Evolutionary conservation across 2,113 vertebrate species (phyloP).

Genomic region (Numenius arquata): DNA sequence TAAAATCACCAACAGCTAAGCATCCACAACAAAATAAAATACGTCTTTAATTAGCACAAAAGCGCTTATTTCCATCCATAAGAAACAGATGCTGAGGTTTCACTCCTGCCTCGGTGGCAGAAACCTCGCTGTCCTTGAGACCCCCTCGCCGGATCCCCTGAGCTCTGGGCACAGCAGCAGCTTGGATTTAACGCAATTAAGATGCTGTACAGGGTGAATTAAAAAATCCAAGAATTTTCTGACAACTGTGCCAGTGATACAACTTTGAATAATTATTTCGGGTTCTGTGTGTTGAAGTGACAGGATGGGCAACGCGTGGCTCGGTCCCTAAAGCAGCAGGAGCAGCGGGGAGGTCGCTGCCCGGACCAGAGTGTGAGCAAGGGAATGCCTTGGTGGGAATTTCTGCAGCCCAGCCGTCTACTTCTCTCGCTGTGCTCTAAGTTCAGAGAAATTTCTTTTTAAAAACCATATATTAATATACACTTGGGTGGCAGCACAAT

Average conservation of each 20-base stretch:
- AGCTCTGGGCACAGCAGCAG: neutral
- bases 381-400: neutral
- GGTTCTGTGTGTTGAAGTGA: neutral
- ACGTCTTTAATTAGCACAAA: neutral
- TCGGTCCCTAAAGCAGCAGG: neutral
- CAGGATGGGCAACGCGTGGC: rapidly evolving
- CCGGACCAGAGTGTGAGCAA: neutral
- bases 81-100: neutral
- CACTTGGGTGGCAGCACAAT: neutral
- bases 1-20: neutral
- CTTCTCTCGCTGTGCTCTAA: neutral
- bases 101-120: neutral
- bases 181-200: neutral
- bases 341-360: neutral
- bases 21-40: neutral
- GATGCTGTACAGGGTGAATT: neutral
- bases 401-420: neutral
- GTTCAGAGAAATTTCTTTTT: neutral
- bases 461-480: neutral
- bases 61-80: neutral
- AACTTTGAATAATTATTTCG: neutral
- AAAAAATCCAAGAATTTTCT: neutral
- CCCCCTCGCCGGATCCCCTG: neutral
- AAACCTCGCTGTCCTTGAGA: neutral
- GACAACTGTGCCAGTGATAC: neutral